Evolutionary conservation across 64 coral and sea anemone genomes (phyloP), one percentile per base, ranked within the genome.

Genomic region (Astreopora myriophthalma): DNA sequence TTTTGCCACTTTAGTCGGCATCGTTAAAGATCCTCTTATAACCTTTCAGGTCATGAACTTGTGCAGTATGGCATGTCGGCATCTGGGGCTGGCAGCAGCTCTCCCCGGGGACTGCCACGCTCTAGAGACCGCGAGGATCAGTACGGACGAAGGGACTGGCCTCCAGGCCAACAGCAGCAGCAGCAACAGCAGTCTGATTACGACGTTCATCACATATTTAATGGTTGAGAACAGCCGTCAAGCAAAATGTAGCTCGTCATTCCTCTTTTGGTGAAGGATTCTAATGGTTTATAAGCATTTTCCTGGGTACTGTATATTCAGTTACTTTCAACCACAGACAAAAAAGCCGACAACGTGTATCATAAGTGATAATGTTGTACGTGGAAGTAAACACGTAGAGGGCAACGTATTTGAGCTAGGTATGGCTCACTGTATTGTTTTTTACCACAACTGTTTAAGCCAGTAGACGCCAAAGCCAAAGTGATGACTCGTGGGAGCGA

Each of bases 61-160:
- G 90, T 92, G 10, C 90, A 92, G 90, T 92, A 92, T 52, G 90
- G 90, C 5, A 64, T 83, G 55, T 80, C 86, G 27, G 70, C 80
- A 17, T 36, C 68, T 60, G 82, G 81, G 0, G 73, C 34, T 14
- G 44, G 33, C 20, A 82, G 71, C 16, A 34, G 32, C 63, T 44
- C 67, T 64, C 44, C 70, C 17, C 65, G 79, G 2, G 77, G 70
- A 73, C 79, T 44, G 11, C 77, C 48, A 6, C 61, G 79, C 48
- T 22, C 76, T 19, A 80, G 76, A 60, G 29, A 49, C 12, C 67
- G 46, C 0, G 44, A 34, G 12, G 77, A 69, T 24, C 77, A 71
- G 16, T 92, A 92, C 67, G 89, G 67, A 13, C 90, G 80, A 57
- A 92, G 84, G 25, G 67, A 55, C 3, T 92, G 90, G 90, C 23